These are phyloP conservation scores for Ceyx cyanopectus DNA, from an alignment of 2,113 vertebrate genomes.

Conservation along the genomic window DNA sequence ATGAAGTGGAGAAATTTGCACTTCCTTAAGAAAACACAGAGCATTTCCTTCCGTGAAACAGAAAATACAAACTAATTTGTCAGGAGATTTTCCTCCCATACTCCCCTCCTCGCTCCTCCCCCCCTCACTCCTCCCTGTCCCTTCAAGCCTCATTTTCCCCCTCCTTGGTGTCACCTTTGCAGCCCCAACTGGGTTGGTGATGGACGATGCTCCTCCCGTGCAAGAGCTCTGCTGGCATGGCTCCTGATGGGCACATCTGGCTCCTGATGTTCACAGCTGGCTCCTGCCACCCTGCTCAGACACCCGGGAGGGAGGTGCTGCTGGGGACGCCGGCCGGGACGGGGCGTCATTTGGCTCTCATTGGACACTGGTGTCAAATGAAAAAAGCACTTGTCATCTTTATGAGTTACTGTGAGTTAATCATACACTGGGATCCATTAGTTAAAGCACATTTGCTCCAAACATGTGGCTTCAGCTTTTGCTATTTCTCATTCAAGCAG, in stretches of 20 bases:
- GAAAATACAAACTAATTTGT: constrained; percentile 90
- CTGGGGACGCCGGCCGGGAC: constrained; percentile 40
- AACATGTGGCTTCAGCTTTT: constrained; percentile 66
- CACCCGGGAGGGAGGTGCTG: constrained; percentile 49
- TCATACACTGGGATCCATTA: constrained; percentile 75
- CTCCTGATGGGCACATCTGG: constrained; percentile 76
- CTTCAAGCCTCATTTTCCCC: constrained; percentile 72
- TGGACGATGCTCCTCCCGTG: constrained; percentile 61
- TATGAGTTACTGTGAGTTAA: constrained; percentile 76
- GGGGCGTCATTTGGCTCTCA: constrained; percentile 64
- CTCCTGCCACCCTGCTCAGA: constrained; percentile 63
- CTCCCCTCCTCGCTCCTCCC: constrained; percentile 73
- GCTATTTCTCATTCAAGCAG: constrained; percentile 46
- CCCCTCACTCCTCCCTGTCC: constrained; percentile 46
- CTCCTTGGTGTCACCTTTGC: constrained; percentile 72
- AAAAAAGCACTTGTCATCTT: constrained; percentile 77
- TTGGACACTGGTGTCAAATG: constrained; percentile 71
- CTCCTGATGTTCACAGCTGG: constrained; percentile 77
- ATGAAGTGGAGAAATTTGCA: constrained; percentile 95
- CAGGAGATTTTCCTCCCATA: constrained; percentile 83
- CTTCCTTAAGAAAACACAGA: constrained; percentile 93
- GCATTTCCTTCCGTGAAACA: constrained; percentile 92
- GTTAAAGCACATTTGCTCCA: constrained; percentile 70
- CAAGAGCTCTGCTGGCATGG: constrained; percentile 57
- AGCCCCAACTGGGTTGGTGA: constrained; percentile 56